Evolutionary conservation across 2,113 vertebrate species (phyloP).

Genomic region (Bufo gargarizans): DNA sequence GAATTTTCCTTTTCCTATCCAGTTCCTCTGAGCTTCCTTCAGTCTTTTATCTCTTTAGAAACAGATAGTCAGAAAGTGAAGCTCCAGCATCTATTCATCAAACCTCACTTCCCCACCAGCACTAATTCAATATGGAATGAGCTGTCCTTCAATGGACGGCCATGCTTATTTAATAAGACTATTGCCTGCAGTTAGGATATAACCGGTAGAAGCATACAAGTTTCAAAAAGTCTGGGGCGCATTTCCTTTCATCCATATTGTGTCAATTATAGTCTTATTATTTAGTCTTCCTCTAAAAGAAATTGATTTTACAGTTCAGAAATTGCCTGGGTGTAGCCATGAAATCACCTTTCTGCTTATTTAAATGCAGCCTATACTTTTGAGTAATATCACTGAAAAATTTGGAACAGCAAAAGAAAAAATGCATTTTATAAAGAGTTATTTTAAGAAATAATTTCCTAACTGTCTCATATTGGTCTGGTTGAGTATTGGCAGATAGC

Average conservation of each 20-base stretch:
- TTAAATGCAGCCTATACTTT: not conserved
- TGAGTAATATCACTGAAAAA: not conserved
- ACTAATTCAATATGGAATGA: constrained; percentile 32
- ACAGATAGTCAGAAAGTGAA: constrained; percentile 35
- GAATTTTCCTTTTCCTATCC: constrained; percentile 16
- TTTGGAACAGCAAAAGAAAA: not conserved
- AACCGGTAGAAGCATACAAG: constrained; percentile 5
- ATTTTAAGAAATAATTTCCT: too few species aligned
- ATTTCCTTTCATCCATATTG: constrained; percentile 22
- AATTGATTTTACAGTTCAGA: constrained; percentile 25
- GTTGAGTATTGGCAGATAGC: too few species aligned
- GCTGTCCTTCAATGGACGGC: constrained; percentile 9
- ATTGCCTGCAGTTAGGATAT: constrained; percentile 31
- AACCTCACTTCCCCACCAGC: constrained; percentile 34
- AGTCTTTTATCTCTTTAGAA: constrained; percentile 52
- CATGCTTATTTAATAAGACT: constrained; percentile 35
- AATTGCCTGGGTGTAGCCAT: constrained; percentile 1
- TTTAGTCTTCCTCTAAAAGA: constrained; percentile 5
- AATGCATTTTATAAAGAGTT: too few species aligned
- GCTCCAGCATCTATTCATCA: constrained; percentile 41
- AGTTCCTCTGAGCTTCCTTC: constrained; percentile 4
- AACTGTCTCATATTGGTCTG: too few species aligned
- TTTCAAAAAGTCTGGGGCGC: not conserved
- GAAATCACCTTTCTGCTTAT: not conserved
- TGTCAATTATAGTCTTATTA: not conserved